These are phyloP conservation scores for Conopomorpha cramerella DNA, from an alignment of 1,140 invertebrate species.

Conservation along the genomic window DNA sequence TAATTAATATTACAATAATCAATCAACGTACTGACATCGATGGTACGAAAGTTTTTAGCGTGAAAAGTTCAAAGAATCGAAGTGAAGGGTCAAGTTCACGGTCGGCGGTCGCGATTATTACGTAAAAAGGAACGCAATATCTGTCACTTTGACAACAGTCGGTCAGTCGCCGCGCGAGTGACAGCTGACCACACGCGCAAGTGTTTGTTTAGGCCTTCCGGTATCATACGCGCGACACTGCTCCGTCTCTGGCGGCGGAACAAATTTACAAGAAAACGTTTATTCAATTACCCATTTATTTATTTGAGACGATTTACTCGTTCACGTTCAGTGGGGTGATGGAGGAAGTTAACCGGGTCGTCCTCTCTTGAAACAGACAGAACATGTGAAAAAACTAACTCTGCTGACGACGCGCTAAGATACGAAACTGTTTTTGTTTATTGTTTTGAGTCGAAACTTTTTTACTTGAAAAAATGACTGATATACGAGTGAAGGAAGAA, in stretches of 20 bases:
- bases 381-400: constrained; percentile 17
- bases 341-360: too few species aligned
- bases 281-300: constrained; percentile 49
- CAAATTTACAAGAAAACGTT: constrained; percentile 45
- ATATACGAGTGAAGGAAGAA: constrained; percentile 28
- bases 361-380: constrained; percentile 16
- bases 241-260: constrained; percentile 5
- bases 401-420: constrained; percentile 6
- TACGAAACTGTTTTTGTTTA: constrained; percentile 11
- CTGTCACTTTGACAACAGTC: constrained; percentile 20
- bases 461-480: constrained; percentile 23
- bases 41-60: too few species aligned
- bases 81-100: constrained; percentile 44
- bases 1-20: too few species aligned
- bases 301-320: constrained; percentile 16
- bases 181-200: constrained; percentile 31
- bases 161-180: constrained; percentile 38
- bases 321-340: constrained; percentile 15
- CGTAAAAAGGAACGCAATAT: constrained; percentile 18
- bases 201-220: constrained; percentile 17
- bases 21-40: too few species aligned
- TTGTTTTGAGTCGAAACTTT: constrained; percentile 26
- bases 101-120: constrained; percentile 10
- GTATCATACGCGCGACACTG: background rate
- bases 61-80: too few species aligned